phyloP scores from a whole-genome alignment of 2,113 vertebrate genomes.

The Melozone crissalis region DNA sequence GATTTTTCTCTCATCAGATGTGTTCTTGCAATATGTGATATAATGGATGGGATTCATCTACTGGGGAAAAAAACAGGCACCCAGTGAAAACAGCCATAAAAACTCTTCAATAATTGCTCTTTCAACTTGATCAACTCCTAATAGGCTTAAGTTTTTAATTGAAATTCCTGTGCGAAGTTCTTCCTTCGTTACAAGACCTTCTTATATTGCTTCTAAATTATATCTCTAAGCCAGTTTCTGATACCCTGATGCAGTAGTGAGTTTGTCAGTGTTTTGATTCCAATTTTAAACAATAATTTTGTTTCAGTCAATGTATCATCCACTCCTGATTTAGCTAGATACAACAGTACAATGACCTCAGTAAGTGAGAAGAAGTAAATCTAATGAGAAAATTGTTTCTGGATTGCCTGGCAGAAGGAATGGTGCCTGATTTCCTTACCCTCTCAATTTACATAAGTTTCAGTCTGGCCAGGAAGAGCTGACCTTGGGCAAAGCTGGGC shows the following conservation, averaged over 20 bases:
- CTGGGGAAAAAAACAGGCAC: neutral
- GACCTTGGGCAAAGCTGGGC: neutral
- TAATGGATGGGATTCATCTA: neutral
- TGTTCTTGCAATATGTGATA: neutral
- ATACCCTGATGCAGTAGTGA: neutral
- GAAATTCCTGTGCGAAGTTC: neutral
- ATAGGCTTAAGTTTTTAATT: neutral
- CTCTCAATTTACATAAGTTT: fast-evolving
- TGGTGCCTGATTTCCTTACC: neutral
- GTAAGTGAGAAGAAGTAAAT: neutral
- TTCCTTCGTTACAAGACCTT: neutral
- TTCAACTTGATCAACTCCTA: neutral
- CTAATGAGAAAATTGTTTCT: neutral
- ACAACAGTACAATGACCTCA: fast-evolving
- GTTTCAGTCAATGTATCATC: neutral
- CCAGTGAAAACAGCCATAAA: neutral
- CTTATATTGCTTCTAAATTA: neutral
- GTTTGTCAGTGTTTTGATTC: neutral
- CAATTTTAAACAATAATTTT: neutral
- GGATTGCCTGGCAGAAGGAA: neutral
- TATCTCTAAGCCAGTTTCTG: neutral
- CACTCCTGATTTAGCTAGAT: neutral
- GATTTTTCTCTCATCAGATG: neutral
- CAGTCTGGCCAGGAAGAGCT: neutral
- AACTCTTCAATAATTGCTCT: neutral